A percentile compares a stretch with the other conserved stretches of the same genome.
Conservation (phyloP, 37 sponge, comb jelly and placozoan genomes). For the Ephydatia muelleri region DNA sequence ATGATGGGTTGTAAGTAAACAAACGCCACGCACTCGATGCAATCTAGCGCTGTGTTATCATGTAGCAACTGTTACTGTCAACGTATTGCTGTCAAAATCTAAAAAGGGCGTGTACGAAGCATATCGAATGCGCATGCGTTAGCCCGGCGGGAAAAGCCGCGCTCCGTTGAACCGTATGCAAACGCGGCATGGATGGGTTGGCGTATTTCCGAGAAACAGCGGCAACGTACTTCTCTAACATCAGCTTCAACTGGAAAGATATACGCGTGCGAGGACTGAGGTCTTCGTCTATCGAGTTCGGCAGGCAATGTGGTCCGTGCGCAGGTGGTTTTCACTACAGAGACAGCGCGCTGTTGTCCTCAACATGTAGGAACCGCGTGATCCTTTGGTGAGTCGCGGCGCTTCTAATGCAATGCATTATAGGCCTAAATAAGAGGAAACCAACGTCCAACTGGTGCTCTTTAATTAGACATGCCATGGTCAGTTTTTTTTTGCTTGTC, state of each 20-base stretch:
- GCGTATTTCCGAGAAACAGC: constrained; percentile 20
- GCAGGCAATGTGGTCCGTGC: neutral
- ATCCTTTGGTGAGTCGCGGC: constrained; percentile 48
- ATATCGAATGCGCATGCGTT: neutral
- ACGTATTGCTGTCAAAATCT: too few relatives aligned
- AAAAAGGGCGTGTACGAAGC: neutral
- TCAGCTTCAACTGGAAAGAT: constrained; percentile 32
- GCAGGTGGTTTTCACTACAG: constrained; percentile 46
- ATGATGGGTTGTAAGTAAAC: too few relatives aligned
- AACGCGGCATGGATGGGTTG: neutral
- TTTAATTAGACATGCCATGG: neutral
- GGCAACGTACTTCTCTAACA: constrained; percentile 18
- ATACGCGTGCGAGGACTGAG: constrained; percentile 6
- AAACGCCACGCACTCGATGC: too few relatives aligned
- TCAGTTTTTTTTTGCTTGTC: too few relatives aligned
- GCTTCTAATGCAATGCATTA: neutral
- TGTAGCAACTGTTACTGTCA: too few relatives aligned
- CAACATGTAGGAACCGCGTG: constrained; percentile 53
- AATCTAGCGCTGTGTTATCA: too few relatives aligned
- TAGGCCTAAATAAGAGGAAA: too few relatives aligned
- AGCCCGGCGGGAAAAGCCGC: neutral
- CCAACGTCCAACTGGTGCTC: neutral
- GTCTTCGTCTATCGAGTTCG: neutral
- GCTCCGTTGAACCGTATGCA: neutral
- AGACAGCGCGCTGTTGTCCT: constrained; percentile 21